Evolutionary conservation across 2,113 vertebrate genomes (phyloP), one percentile per base, ranked within the genome.

Genomic region (Pachycephala philippinensis): DNA sequence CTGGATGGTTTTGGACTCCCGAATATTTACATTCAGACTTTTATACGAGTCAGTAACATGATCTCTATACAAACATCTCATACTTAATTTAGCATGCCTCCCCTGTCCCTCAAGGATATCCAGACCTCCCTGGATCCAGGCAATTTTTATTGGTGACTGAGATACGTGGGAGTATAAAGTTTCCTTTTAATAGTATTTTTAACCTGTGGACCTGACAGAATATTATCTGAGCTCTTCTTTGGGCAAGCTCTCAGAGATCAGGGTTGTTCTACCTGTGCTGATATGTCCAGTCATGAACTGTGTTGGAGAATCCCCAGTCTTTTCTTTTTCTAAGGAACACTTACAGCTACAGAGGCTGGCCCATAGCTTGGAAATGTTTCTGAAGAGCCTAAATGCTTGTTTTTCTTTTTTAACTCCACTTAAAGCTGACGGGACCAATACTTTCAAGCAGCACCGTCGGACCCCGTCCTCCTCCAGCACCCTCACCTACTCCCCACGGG

Each of bases 381-480:
- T 31, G 79, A 77, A 35, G n/a, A 90, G 23, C 66, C 69, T 90
- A 78, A 78, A 28, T 76, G 24, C 13, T 7, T 56, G 47, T 57
- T 52, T 45, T 22, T 42, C 14, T 56, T 27, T 7, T 61, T 33
- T 5, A 4, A 15, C 59, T 93, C 89, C 19, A 87, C 76, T 97
- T 89, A 27, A 30, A 99, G 99, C 98, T 30, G 99, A 99, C 20
- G 98, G 98, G 45, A 97, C 98, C 94, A 98, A 96, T 79, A 99
- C 97, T 6, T 99, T 99, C 76, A 99, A 99, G 64, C 99, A 99
- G 97, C 99, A 99, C 65, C 98, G 99, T 35, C 98, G 99, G 90
- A 99, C 99, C 2, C 99, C 99, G 2, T 99, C 99, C 30, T 98
- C 99, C 64, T 99, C 99, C 88, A 99, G 99, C 97, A 99, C 99